Percentiles rank a stretch among this genome's conserved stretches.
phyloP scores from a whole-genome alignment of 2,113 vertebrate genomes.

The Thalassoma bifasciatum region DNA sequence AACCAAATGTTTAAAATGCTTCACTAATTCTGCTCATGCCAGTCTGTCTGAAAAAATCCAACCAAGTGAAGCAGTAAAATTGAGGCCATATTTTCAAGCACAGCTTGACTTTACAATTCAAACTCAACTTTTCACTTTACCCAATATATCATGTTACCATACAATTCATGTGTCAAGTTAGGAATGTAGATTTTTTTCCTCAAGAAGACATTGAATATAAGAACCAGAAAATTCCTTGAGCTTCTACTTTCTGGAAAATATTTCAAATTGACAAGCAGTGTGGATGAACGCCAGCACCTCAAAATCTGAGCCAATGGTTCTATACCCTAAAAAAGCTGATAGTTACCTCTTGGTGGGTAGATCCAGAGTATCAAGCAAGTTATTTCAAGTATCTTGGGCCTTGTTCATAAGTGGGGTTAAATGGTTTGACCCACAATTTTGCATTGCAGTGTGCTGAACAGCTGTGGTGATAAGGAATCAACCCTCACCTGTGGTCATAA shows the following conservation, averaged over 20 bases:
- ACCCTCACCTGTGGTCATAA: no score
- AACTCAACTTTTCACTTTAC: not conserved
- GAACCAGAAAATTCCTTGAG: not conserved
- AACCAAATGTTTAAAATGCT: conserved; percentile 10
- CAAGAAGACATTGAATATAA: not conserved
- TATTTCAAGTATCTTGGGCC: not conserved
- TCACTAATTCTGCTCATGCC: conserved; percentile 45
- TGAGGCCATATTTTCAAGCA: not conserved
- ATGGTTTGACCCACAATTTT: not conserved
- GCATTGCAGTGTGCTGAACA: no score
- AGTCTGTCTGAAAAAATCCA: conserved; percentile 16
- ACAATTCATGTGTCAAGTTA: not conserved
- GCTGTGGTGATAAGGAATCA: no score
- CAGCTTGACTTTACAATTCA: not conserved
- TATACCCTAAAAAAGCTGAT: not conserved
- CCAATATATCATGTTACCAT: not conserved
- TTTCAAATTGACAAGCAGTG: not conserved
- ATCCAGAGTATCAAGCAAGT: not conserved
- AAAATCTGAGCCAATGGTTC: not conserved
- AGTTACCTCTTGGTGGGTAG: not conserved
- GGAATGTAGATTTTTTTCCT: not conserved
- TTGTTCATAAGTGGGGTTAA: not conserved
- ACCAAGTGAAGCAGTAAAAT: conserved; percentile 22
- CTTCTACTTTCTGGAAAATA: not conserved
- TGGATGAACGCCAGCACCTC: not conserved